phyloP scores from a whole-genome alignment of 1,140 invertebrate genomes.

The Pachypeltis micranthus region DNA sequence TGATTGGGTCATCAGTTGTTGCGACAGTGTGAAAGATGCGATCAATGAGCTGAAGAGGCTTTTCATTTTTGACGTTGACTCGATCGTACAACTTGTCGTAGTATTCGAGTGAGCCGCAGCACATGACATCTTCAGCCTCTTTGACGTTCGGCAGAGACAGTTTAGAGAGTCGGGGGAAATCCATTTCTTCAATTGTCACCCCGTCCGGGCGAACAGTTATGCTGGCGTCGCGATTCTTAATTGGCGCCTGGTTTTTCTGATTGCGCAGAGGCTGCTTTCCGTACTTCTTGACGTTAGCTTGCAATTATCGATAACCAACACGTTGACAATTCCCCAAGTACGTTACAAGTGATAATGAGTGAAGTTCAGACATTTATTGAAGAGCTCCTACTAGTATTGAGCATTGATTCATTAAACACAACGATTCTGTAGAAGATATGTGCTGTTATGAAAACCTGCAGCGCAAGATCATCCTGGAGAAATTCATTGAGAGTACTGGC shows the following conservation, averaged over 20 bases:
- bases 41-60: constrained; percentile 82
- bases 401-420: too few relatives aligned
- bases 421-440: too few relatives aligned
- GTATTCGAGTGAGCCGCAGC: constrained; percentile 88
- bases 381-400: too few relatives aligned
- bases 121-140: constrained; percentile 59
- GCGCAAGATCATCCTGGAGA: too few relatives aligned
- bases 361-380: too few relatives aligned
- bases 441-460: too few relatives aligned
- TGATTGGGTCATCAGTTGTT: constrained; percentile 96
- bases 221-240: constrained; percentile 94
- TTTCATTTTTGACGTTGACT: constrained; percentile 94
- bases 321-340: too few relatives aligned
- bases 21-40: constrained; percentile 96
- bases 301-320: constrained; percentile 53
- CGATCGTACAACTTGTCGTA: constrained; percentile 96
- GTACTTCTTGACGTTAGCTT: constrained; percentile 57
- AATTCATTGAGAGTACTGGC: too few relatives aligned
- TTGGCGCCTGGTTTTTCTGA: constrained; percentile 59
- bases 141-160: constrained; percentile 78
- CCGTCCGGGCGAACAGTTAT: constrained; percentile 93
- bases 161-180: constrained; percentile 89
- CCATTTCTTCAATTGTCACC: constrained; percentile 97
- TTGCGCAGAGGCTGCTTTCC: constrained; percentile 64
- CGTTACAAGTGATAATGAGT: too few relatives aligned